Evolutionary conservation across 2,888 invertebrate species (phyloP).

Genomic region (Chrysomela aeneicollis): DNA sequence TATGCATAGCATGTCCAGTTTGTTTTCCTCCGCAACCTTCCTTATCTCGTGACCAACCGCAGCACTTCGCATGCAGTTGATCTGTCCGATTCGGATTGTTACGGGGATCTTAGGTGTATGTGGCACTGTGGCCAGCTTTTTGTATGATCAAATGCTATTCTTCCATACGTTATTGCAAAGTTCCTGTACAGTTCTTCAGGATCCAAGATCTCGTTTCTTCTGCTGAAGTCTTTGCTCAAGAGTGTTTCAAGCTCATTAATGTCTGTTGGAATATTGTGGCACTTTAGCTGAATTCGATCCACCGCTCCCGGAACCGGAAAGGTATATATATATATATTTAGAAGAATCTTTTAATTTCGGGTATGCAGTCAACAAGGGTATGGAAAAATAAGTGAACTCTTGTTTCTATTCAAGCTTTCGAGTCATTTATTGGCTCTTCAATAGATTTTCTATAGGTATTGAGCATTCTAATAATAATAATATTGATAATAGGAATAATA

Average conservation of each 20-base stretch:
- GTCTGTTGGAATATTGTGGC: no score
- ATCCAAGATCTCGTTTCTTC: neutral
- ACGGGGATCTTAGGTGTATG: constrained; percentile 5
- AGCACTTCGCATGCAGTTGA: neutral
- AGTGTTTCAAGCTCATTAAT: neutral
- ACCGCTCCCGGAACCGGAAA: no score
- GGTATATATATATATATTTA: no score
- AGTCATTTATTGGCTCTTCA: no score
- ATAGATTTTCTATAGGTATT: no score
- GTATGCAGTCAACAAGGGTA: no score
- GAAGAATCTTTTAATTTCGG: no score
- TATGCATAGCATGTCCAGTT: neutral
- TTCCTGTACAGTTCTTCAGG: constrained; percentile 10
- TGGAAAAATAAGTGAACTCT: no score
- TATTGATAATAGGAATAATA: no score
- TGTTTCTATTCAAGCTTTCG: no score
- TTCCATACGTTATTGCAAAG: constrained; percentile 5
- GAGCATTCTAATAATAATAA: no score
- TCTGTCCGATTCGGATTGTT: neutral
- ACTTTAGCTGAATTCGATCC: no score
- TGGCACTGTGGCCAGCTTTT: constrained; percentile 14
- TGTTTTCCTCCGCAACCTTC: neutral
- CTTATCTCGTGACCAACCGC: neutral
- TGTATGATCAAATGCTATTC: constrained; percentile 3
- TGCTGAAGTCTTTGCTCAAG: neutral